Evolutionary conservation across 2,113 vertebrate species (phyloP), one percentile per base, ranked within the genome.

Genomic region (Triplophysa rosa): DNA sequence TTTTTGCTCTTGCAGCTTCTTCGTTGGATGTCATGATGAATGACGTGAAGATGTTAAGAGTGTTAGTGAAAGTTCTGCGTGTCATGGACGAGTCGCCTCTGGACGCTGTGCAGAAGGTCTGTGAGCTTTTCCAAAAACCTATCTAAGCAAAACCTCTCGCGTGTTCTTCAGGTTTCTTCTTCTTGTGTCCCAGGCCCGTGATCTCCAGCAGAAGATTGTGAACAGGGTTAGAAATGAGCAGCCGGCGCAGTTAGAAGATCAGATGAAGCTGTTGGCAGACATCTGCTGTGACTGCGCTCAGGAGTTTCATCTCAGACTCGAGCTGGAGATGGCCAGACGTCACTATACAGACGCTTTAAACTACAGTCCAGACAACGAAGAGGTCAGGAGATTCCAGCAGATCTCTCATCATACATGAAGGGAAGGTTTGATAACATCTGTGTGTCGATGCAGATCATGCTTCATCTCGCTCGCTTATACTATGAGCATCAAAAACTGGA

Each of bases 401-500:
- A 7, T 52, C 1, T 52, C 19, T 40, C 13, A 37, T 14, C 24
- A 4, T 1, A 0, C 0, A 24, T n/a, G 47, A n/a, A 29, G 68
- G 3, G 29, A 40, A 23, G 3, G 19, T 21, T 72, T 40, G 6
- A n/a, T 71, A 9, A 33, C 67, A 70, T 33, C 24, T n/a, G 11
- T 12, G 8, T 4, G 8, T 40, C n/a, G n/a, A n/a, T 79, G 24
- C 87, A 94, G 92, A 85, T 90, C 82, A 69, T 88, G 72, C 54
- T 92, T 70, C 88, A 90, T 37, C 82, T 94, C 76, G 87, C 91
- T 0, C 75, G 5, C 75, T 88, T 94, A 29, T 87, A 88, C 73
- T 84, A 93, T 78, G 85, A 88, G 1, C 90, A 90, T 83, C 90
- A 89, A 5, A 84, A 93, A 11, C 80, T 90, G 82, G 92, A 92